These are phyloP conservation scores for Tillus elongatus DNA, from an alignment of 2,888 invertebrate genomes.

Conservation along the genomic window DNA sequence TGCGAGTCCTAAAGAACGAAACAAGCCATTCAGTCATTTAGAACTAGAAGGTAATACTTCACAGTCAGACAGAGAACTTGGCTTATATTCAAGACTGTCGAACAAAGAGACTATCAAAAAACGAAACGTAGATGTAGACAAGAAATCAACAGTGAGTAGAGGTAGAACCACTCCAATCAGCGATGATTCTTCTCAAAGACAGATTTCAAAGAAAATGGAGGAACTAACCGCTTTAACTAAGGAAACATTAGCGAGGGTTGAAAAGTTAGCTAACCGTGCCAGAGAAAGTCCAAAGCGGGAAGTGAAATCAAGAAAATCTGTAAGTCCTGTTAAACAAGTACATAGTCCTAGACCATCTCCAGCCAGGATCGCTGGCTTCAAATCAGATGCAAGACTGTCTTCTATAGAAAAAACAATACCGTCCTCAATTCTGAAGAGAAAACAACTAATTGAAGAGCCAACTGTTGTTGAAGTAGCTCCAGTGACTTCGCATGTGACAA, in stretches of 20 bases:
- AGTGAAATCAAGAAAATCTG: constrained; percentile 11
- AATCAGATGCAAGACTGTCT: neutral
- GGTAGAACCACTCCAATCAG: constrained; percentile 10
- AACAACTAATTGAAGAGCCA: constrained; percentile 38
- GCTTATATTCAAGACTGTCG: constrained; percentile 17
- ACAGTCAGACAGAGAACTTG: constrained; percentile 5
- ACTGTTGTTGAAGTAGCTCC: constrained; percentile 22
- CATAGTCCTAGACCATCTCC: constrained; percentile 8
- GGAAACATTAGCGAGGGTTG: constrained; percentile 59
- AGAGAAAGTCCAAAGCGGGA: constrained; percentile 26
- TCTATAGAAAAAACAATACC: constrained; percentile 7
- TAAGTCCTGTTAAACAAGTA: constrained; percentile 17
- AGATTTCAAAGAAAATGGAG: constrained; percentile 51
- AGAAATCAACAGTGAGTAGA: constrained; percentile 8
- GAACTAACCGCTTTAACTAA: constrained; percentile 55
- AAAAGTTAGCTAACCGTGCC: constrained; percentile 48
- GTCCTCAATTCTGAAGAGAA: constrained; percentile 60
- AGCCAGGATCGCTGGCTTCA: constrained; percentile 6
- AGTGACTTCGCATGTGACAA: constrained; percentile 18
- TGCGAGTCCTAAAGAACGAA: constrained; percentile 23
- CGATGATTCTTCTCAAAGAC: constrained; percentile 19
- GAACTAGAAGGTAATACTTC: neutral
- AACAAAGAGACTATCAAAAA: constrained; percentile 24
- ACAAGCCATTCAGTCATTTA: constrained; percentile 4
- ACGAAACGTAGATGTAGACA: constrained; percentile 8